phyloP scores from a whole-genome alignment of 2,797 vertebrate species.

The Salmo trutta region DNA sequence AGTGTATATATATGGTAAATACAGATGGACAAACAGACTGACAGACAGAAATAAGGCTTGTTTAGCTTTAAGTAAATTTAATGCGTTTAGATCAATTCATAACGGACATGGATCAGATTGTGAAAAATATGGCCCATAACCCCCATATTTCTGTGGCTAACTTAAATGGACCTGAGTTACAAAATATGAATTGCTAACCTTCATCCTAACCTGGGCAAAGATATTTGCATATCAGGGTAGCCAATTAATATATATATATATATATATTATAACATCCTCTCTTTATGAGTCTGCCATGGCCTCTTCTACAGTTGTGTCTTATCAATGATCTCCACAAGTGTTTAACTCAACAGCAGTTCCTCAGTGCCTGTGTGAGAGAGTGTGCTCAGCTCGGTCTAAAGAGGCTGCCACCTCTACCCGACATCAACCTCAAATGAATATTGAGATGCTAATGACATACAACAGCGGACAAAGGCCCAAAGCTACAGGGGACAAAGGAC shows the following conservation, averaged over 20 bases:
- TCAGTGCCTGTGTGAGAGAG: conserved; percentile 52
- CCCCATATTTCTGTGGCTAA: neutral
- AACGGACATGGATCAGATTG: no score
- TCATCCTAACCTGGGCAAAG: no score
- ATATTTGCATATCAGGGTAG: neutral
- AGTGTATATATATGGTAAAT: no score
- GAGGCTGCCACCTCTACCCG: conserved; percentile 64
- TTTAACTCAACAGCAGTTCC: conserved; percentile 59
- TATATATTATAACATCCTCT: neutral
- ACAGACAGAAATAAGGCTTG: neutral
- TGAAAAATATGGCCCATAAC: neutral
- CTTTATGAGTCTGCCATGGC: neutral
- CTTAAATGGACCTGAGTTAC: neutral
- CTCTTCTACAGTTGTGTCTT: conserved; percentile 3
- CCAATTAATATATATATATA: neutral
- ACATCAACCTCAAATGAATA: conserved; percentile 75
- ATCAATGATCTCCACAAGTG: conserved; percentile 23
- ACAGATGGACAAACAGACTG: neutral
- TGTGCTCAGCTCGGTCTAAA: conserved; percentile 57
- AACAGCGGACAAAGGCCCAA: conserved; percentile 71
- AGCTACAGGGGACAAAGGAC: conserved; percentile 66
- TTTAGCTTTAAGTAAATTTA: neutral
- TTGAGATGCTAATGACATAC: conserved; percentile 84
- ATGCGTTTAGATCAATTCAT: no score
- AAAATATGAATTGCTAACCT: no score